These are phyloP conservation scores for Eclectus roratus DNA, from an alignment of 2,113 vertebrate species.

Conservation along the genomic window DNA sequence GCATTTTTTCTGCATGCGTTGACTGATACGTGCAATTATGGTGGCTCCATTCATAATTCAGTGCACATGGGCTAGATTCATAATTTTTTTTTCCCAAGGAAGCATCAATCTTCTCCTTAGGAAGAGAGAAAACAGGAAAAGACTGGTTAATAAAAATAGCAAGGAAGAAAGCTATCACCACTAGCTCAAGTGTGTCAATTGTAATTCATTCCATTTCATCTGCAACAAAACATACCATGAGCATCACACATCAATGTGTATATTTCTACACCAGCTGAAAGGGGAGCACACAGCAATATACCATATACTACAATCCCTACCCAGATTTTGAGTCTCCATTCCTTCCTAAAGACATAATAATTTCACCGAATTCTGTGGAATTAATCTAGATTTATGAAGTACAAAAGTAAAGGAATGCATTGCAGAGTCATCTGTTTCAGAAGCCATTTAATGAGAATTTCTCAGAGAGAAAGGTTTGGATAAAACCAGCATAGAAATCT, in stretches of 20 bases:
- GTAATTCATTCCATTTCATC: background rate
- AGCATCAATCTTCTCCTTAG: slow-evolving; percentile 37
- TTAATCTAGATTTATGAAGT: background rate
- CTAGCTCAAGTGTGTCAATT: background rate
- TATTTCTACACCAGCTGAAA: background rate
- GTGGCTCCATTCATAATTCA: slow-evolving; percentile 53
- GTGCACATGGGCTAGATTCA: background rate
- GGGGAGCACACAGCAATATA: background rate
- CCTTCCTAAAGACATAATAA: background rate
- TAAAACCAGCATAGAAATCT: background rate
- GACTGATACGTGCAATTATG: slow-evolving; percentile 39
- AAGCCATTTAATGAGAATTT: background rate
- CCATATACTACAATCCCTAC: background rate
- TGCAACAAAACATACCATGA: background rate
- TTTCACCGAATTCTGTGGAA: background rate
- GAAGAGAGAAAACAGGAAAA: slow-evolving; percentile 2
- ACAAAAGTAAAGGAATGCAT: background rate
- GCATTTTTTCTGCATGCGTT: slow-evolving; percentile 33
- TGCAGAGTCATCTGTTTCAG: background rate
- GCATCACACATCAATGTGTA: accelerated
- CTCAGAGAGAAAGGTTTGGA: background rate
- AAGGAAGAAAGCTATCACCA: background rate
- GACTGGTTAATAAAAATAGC: slow-evolving; percentile 19
- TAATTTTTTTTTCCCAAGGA: background rate
- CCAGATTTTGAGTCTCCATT: background rate